These are phyloP conservation scores for Tachysurus fulvidraco DNA, from an alignment of 2,113 vertebrate species.

Conservation along the genomic window DNA sequence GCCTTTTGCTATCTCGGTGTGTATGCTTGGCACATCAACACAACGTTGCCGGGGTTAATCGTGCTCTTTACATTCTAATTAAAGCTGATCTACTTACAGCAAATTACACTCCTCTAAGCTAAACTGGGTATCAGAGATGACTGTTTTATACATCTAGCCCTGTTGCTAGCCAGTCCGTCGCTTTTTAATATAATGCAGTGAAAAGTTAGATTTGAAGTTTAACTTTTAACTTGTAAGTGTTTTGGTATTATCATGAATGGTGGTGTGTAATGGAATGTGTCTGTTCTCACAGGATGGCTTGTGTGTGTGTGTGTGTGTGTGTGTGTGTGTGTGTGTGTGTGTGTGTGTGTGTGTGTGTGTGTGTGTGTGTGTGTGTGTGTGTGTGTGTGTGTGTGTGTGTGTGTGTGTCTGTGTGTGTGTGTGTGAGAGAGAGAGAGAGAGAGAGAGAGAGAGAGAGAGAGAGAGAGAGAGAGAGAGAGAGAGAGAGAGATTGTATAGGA, in stretches of 20 bases:
- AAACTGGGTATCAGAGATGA: slow-evolving; percentile 28
- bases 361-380: too few species aligned
- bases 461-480: background rate
- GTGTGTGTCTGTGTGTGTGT: too few species aligned
- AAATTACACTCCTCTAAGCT: slow-evolving; percentile 45
- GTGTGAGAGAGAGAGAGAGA: too few species aligned
- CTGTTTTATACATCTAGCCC: slow-evolving; percentile 9
- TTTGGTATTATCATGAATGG: background rate
- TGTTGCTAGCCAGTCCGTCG: slow-evolving; percentile 12
- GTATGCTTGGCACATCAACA: slow-evolving; percentile 23
- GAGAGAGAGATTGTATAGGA: background rate
- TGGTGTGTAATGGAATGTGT: background rate
- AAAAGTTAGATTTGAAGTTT: background rate
- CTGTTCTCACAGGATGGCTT: background rate
- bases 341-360: slow-evolving; percentile 4
- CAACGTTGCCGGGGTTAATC: slow-evolving; percentile 35
- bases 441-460: too few species aligned
- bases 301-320: background rate
- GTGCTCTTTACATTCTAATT: slow-evolving; percentile 50
- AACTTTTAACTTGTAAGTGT: background rate
- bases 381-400: too few species aligned
- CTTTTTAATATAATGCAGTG: background rate
- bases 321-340: slow-evolving; percentile 11
- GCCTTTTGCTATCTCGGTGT: slow-evolving; percentile 5
- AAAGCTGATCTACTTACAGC: slow-evolving; percentile 42